phyloP scores from a whole-genome alignment of 2,113 vertebrate species.

The Corythaixoides concolor region DNA sequence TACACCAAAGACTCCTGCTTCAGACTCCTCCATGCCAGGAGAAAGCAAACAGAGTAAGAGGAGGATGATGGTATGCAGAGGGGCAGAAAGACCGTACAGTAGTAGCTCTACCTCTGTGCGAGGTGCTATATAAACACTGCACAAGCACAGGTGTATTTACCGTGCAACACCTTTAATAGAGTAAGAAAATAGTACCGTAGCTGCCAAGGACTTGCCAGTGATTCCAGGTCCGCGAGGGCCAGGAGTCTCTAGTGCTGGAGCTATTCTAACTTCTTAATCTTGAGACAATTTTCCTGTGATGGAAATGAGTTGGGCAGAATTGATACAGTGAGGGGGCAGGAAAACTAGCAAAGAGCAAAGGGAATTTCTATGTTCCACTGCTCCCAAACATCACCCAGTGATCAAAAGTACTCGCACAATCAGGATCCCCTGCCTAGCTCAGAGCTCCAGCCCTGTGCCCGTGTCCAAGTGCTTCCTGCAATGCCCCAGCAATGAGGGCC shows the following conservation, averaged over 20 bases:
- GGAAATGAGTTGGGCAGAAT: background rate
- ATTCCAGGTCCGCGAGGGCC: background rate
- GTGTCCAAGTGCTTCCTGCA: background rate
- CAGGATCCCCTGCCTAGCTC: background rate
- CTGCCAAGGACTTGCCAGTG: background rate
- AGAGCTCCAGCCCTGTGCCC: background rate
- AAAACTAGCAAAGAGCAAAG: background rate
- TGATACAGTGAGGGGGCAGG: background rate
- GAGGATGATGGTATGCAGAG: background rate
- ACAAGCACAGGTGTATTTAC: accelerated
- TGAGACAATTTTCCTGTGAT: background rate
- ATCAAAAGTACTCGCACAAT: background rate
- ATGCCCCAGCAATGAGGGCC: background rate
- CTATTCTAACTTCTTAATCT: background rate
- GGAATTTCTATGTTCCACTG: background rate
- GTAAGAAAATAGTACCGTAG: accelerated
- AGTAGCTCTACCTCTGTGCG: background rate
- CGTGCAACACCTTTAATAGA: background rate
- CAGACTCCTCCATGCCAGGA: background rate
- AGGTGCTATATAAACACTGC: background rate
- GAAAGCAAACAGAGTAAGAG: background rate
- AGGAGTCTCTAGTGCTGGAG: background rate
- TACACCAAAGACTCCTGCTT: background rate
- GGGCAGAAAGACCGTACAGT: background rate
- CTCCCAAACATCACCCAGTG: background rate